Base-by-base conservation (phyloP, 2,113 vertebrate genomes). In the Gymnobelideus leadbeateri region DNA sequence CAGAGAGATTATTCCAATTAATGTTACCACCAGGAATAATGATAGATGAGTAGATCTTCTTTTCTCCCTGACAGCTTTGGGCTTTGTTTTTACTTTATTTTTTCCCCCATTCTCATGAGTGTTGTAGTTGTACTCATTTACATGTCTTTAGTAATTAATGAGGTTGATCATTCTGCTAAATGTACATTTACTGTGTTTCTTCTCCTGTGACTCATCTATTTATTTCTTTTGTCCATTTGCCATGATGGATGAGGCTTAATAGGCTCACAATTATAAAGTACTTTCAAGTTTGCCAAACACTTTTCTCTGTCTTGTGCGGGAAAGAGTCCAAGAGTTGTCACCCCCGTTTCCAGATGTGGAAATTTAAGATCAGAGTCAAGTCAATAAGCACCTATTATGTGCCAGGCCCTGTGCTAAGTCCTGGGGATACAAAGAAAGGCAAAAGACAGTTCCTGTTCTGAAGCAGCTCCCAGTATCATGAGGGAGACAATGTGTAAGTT, bases 121-220 rank as follows among this genome's bases (percentile, higher is more conserved):
- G 19, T 84, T 84, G 37, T 77, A 77, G 14, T 77, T 77, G 68
- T 43, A 8, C n/a, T 84, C 37, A 77, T 77, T 77, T 77, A 84
- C n/a, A 43, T 84, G 43, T 84, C 68, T 84, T 84, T 84, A 84
- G 68, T 84, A 84, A 84, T 84, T 84, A 84, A 84, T 84, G 68
- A 84, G n/a, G 68, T 84, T 84, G n/a, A 43, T 84, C n/a, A 84
- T 84, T 84, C 43, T 84, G n/a, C 68, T 84, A 43, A 84, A 84
- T 84, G 37, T 43, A 16, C 19, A 43, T 84, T 84, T 43, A 84
- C 19, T 43, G n/a, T 84, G 68, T 84, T 84, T 84, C 19, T 23
- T 43, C 68, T 84, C n/a, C 7, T 84, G 68, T 84, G 68, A 84
- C 68, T 43, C 68, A 84, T 84, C 68, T 84, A n/a, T 84, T 84